phyloP scores from a whole-genome alignment of 2,888 invertebrate genomes.

The Acanthococcus lagerstroemiae region DNA sequence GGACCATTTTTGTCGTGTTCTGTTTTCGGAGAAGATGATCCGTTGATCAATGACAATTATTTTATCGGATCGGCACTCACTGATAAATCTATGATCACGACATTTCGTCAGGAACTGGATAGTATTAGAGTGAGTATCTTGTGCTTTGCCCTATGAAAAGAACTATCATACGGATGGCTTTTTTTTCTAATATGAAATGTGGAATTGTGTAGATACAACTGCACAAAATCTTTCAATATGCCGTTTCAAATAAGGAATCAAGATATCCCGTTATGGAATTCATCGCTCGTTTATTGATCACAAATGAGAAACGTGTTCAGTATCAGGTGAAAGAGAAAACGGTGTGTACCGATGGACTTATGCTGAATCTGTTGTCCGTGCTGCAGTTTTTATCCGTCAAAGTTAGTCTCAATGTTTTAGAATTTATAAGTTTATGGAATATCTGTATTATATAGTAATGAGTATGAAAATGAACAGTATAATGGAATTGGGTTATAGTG shows the following conservation, averaged over 20 bases:
- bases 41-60: conserved; percentile 70
- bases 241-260: conserved; percentile 70
- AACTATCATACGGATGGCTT: too few relatives aligned
- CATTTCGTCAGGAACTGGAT: conserved; percentile 69
- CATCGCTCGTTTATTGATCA: conserved; percentile 62
- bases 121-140: conserved; percentile 54
- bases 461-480: neutral
- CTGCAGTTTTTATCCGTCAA: conserved; percentile 82
- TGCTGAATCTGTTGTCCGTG: conserved; percentile 85
- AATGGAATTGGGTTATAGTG: neutral
- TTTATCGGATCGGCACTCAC: conserved; percentile 49
- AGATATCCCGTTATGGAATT: conserved; percentile 70
- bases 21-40: conserved; percentile 86
- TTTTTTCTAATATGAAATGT: too few relatives aligned
- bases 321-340: conserved; percentile 79
- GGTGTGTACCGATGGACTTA: conserved; percentile 87
- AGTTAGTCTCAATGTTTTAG: conserved; percentile 25
- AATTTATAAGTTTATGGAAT: neutral
- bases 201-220: conserved; percentile 52
- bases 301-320: conserved; percentile 81
- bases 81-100: conserved; percentile 57
- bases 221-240: conserved; percentile 70
- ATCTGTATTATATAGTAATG: neutral
- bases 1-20: conserved; percentile 88
- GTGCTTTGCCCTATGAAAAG: too few relatives aligned